These are phyloP conservation scores for Brachymystax lenok DNA, from an alignment of 2,797 vertebrate species.

Conservation along the genomic window DNA sequence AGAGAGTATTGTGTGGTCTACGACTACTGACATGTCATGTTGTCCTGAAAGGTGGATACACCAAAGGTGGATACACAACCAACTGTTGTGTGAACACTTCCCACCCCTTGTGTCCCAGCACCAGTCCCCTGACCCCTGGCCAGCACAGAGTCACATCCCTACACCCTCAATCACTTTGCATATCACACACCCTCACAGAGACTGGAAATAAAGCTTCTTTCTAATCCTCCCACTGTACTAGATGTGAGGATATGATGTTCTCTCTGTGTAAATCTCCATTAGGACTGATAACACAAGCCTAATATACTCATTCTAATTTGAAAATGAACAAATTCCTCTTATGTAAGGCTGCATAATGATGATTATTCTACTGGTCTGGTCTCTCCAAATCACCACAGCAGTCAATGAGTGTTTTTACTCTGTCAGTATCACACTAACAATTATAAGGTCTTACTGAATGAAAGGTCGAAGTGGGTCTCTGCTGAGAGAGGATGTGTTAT, in stretches of 20 bases:
- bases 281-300: slow-evolving; percentile 2
- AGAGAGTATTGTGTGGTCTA: background rate
- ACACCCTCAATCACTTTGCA: background rate
- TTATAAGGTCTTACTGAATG: background rate
- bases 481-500: no score
- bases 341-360: background rate
- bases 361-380: background rate
- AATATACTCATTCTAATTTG: background rate
- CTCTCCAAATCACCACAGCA: background rate
- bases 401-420: background rate
- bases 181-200: background rate
- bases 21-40: background rate
- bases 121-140: background rate
- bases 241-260: background rate
- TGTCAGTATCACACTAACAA: background rate
- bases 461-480: background rate
- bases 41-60: background rate
- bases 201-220: background rate
- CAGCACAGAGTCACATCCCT: background rate
- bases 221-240: background rate
- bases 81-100: background rate
- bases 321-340: background rate
- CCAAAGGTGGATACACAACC: no score
- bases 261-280: background rate
- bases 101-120: background rate